Percentiles rank a stretch among this genome's conserved stretches.
Conservation (phyloP, 2,888 invertebrate genomes). For the Tyria jacobaeae region DNA sequence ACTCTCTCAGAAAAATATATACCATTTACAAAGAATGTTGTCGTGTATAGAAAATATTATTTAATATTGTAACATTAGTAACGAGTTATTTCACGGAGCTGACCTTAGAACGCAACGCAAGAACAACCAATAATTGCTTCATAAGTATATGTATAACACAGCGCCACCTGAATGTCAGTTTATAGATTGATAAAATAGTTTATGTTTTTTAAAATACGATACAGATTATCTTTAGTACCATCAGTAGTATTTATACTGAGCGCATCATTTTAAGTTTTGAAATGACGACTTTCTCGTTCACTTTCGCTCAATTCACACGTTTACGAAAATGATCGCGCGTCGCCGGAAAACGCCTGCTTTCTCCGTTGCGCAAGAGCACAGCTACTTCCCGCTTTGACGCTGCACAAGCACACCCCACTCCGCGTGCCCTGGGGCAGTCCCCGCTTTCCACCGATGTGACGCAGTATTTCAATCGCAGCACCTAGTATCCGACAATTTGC, state of each 20-base stretch:
- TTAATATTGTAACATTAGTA: neutral
- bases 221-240: neutral
- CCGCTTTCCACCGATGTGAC: slow-evolving; percentile 69
- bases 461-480: slow-evolving; percentile 59
- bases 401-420: too few relatives aligned
- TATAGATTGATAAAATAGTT: neutral
- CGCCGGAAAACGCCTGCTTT: slow-evolving; percentile 82
- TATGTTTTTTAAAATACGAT: too few relatives aligned
- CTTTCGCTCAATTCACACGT: slow-evolving; percentile 85
- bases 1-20: neutral
- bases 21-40: neutral
- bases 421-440: slow-evolving; percentile 55
- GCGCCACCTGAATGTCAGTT: neutral
- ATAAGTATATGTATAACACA: neutral
- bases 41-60: neutral
- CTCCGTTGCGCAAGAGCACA: slow-evolving; percentile 80
- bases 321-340: slow-evolving; percentile 83
- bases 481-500: slow-evolving; percentile 23
- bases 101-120: neutral
- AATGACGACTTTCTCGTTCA: slow-evolving; percentile 72
- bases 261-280: slow-evolving; percentile 34
- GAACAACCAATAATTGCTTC: neutral
- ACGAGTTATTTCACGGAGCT: neutral
- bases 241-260: slow-evolving; percentile 12
- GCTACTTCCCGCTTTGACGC: slow-evolving; percentile 78